Conservation (phyloP, 1,140 invertebrate genomes). For the Calosoma granatense region DNA sequence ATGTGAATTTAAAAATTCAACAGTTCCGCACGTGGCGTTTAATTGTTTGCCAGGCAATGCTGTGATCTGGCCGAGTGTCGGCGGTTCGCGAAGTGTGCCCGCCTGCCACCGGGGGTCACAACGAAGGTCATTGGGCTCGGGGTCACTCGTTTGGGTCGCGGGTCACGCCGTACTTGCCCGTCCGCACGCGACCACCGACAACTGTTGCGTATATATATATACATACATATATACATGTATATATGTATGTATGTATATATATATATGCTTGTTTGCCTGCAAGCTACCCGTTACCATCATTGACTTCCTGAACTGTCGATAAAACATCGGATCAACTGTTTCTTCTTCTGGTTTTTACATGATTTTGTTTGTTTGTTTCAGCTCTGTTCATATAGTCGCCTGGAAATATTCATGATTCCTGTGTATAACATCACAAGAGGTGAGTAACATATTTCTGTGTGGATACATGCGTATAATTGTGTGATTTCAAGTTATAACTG, state of each 20-base stretch:
- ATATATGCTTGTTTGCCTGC: not conserved
- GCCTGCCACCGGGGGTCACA: conserved; percentile 2
- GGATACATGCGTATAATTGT: too few species aligned
- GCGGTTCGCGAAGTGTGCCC: not conserved
- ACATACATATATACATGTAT: not conserved
- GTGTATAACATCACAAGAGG: not conserved
- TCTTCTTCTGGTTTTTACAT: not conserved
- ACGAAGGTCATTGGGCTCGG: conserved; percentile 2
- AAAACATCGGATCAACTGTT: not conserved
- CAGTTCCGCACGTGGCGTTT: too few species aligned
- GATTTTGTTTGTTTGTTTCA: not conserved
- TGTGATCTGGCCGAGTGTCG: not conserved
- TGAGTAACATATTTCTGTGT: too few species aligned
- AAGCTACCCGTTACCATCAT: too few species aligned
- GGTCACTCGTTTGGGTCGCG: conserved; percentile 6
- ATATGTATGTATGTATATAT: not conserved
- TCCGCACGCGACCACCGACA: conserved; percentile 5
- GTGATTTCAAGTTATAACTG: too few species aligned
- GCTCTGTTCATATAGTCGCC: too few species aligned
- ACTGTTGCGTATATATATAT: not conserved
- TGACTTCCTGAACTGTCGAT: not conserved
- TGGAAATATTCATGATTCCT: not conserved
- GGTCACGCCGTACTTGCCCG: not conserved
- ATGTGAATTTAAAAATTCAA: too few species aligned
- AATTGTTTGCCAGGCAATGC: too few species aligned